Conservation (phyloP, 2,797 vertebrate species). For the Acrossocheilus fasciatus region DNA sequence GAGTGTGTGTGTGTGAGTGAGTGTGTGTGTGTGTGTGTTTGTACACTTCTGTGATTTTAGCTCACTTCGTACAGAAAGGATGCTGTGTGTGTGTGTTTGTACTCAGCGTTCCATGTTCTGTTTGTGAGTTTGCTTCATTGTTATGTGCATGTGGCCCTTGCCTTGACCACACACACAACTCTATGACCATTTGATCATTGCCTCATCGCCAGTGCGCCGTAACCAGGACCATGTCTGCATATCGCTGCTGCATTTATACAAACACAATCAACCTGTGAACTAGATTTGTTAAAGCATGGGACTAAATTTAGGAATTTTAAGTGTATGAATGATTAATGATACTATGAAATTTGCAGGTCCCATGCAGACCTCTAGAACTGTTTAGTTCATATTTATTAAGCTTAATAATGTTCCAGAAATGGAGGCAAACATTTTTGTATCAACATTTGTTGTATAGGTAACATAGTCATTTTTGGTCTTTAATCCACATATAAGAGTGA, state of each 20-base stretch:
- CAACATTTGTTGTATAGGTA: slow-evolving; percentile 55
- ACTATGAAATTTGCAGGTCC: neutral
- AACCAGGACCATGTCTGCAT: slow-evolving; percentile 29
- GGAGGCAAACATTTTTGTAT: neutral
- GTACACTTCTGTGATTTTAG: slow-evolving; percentile 51
- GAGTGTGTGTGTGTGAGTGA: slow-evolving; percentile 41
- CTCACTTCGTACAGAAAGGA: slow-evolving; percentile 27
- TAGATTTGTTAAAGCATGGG: neutral
- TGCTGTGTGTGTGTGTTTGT: slow-evolving; percentile 49
- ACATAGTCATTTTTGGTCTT: slow-evolving; percentile 46
- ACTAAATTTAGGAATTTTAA: neutral
- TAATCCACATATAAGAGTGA: slow-evolving; percentile 1
- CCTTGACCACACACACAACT: slow-evolving; percentile 64
- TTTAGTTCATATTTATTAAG: neutral
- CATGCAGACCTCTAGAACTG: neutral
- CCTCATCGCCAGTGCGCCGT: slow-evolving; percentile 53
- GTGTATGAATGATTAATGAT: neutral
- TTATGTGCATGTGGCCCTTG: slow-evolving; percentile 75
- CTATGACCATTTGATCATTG: slow-evolving; percentile 68
- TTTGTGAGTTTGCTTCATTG: slow-evolving; percentile 69
- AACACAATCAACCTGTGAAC: slow-evolving; percentile 3
- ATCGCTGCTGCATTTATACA: slow-evolving; percentile 50
- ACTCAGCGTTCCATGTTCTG: slow-evolving; percentile 63
- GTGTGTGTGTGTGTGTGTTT: slow-evolving; percentile 37
- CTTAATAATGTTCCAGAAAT: slow-evolving; percentile 9